Percentiles rank a stretch among this genome's conserved stretches.
Conservation (phyloP, 2,797 vertebrate genomes). For the Poecilia velifera region DNA sequence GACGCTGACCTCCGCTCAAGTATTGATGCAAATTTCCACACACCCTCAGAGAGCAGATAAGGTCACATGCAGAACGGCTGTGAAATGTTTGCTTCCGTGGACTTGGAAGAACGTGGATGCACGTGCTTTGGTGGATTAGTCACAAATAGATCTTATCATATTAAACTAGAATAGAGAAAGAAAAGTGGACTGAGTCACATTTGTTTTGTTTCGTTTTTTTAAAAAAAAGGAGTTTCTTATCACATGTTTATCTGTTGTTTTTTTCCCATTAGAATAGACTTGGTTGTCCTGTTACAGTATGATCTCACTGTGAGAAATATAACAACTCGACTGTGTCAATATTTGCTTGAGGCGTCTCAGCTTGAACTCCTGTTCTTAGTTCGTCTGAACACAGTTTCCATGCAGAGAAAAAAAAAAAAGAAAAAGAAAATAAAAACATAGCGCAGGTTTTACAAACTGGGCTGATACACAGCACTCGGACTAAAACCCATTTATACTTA, state of each 20-base stretch:
- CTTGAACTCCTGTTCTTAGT: not conserved
- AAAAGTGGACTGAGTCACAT: constrained; percentile 18
- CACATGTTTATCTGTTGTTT: constrained; percentile 13
- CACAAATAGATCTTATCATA: constrained; percentile 3
- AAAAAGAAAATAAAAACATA: not conserved
- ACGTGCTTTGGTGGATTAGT: not conserved
- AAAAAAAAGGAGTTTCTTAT: not conserved
- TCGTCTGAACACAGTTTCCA: constrained; percentile 21
- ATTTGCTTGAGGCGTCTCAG: constrained; percentile 55
- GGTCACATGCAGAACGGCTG: constrained; percentile 20
- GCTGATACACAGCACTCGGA: constrained; percentile 7
- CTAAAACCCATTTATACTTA: not conserved
- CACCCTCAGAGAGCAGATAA: constrained; percentile 54
- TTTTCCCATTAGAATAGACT: constrained; percentile 12
- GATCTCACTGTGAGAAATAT: constrained; percentile 63
- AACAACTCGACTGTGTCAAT: constrained; percentile 57
- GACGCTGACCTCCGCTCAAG: constrained; percentile 24
- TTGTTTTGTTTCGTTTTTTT: no score
- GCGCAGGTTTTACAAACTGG: not conserved
- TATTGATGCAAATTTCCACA: constrained; percentile 70
- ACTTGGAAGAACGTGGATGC: constrained; percentile 10
- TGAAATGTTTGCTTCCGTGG: constrained; percentile 29
- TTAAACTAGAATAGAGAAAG: constrained; percentile 4
- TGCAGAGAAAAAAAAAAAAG: not conserved
- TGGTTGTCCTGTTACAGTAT: constrained; percentile 11